Evolutionary conservation across 2,888 invertebrate genomes (phyloP), one percentile per base, ranked within the genome.

Genomic region (Perithous albicinctus): DNA sequence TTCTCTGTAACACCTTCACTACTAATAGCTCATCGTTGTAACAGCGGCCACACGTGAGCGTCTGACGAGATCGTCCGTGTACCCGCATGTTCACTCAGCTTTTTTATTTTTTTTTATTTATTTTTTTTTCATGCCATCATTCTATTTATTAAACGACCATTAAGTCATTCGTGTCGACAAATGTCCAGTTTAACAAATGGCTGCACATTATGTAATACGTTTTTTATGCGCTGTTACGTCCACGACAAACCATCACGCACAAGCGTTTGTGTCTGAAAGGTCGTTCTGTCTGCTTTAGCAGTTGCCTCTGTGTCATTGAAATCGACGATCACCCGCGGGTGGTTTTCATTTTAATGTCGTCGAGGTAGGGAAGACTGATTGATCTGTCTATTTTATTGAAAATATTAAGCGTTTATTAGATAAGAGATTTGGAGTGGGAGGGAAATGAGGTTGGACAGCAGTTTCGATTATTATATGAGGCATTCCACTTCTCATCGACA

Each of bases 111-210:
- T n/a, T n/a, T n/a, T n/a, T n/a, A n/a, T n/a, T 32, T 35, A 2
- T 12, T 41, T 12, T 0, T 64, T 64, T 64, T 64, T 64, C 43
- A 7, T 15, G 3, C 20, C 6, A 12, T 41, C 41, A 12, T 63
- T 63, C 10, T 23, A 18, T 63, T 41, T 63, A 41, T 38, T 61
- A 61, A 61, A 61, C 38, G 61, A 12, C 20, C 61, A 38, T 61
- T 61, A 20, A 61, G 38, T 38, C 38, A 41, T 26, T 2, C 38
- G 20, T 35, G 38, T 18, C 38, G 38, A 61, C 61, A 61, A 61
- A 41, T 23, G 38, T 41, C 20, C 38, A 20, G 38, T 18, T 41
- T 38, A 61, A 61, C 38, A 61, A 41, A 41, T 41, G 38, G 61
- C 12, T 20, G 20, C 5, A 8, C 61, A 10, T 32, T 15, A 46